Base-by-base conservation (phyloP, 2,797 vertebrate species). In the Setipinna tenuifilis region DNA sequence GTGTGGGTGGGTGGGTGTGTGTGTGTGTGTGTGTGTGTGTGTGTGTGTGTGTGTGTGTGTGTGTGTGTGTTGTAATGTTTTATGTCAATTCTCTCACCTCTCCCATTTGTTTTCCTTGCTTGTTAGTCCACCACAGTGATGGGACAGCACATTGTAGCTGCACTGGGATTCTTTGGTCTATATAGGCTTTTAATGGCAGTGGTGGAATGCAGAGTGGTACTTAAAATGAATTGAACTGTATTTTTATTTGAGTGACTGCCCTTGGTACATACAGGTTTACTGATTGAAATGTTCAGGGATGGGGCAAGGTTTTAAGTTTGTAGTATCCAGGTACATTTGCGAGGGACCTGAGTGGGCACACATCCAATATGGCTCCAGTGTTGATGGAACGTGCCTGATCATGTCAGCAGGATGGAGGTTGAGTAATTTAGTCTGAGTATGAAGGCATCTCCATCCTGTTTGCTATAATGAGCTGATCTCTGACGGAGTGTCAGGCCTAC, bases 61-160 rank as follows among this genome's bases (percentile, higher is more conserved):
- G 5, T 65, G 61, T 25, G n/a, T 25, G n/a, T 23, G 61, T 65
- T 25, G 10, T 65, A 23, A 23, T 65, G 61, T 65, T 44, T 44
- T 41, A 11, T 78, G 71, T 78, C 71, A 44, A 14, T 78, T 44
- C 71, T 78, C 35, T 78, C 71, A 78, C 65, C 65, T 41, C 28
- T 71, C 16, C 28, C 25, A 71, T 71, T 78, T 78, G 35, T 78
- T 41, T 78, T 21, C 31, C 31, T 44, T 78, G 35, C 35, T 78
- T 78, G 71, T 78, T 25, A 78, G 71, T 78, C 71, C 35, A 44
- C 71, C 71, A 44, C 71, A 41, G 35, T 78, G 71, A 78, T 44
- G 71, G 71, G 44, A 78, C 31, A 78, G 31, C 25, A 71, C 65
- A n/a, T 62, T 23, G 61, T 62, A 62, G 61, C 65, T n/a, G 31